phyloP scores from a whole-genome alignment of 2,888 invertebrate genomes.

The Atethmia centrago region DNA sequence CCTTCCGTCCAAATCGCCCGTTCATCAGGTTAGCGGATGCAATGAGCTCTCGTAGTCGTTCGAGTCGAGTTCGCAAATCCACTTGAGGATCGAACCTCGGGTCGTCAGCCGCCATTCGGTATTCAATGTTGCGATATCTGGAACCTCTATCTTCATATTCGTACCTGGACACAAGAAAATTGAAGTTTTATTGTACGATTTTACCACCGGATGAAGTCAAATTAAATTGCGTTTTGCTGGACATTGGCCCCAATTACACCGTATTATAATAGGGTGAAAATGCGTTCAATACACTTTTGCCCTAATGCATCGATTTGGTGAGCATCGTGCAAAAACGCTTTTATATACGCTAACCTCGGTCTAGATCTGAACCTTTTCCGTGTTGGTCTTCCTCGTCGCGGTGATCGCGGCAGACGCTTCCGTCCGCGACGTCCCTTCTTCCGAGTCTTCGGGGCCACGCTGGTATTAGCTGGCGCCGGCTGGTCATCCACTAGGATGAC shows the following conservation, averaged over 20 bases:
- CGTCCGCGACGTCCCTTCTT: constrained; percentile 83
- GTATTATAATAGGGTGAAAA: constrained; percentile 20
- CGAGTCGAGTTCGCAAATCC: constrained; percentile 86
- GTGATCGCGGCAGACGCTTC: constrained; percentile 84
- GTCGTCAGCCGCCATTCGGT: constrained; percentile 89
- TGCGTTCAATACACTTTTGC: constrained; percentile 50
- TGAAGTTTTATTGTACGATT: background rate
- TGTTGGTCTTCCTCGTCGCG: constrained; percentile 85
- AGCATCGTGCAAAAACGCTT: constrained; percentile 56
- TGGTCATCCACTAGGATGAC: constrained; percentile 88
- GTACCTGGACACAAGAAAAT: constrained; percentile 70
- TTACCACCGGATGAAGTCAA: background rate
- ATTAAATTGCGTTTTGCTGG: constrained; percentile 40
- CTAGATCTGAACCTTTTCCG: constrained; percentile 88
- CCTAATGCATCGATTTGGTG: constrained; percentile 40
- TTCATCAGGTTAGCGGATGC: constrained; percentile 95
- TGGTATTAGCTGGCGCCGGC: constrained; percentile 82
- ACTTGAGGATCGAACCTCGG: constrained; percentile 89
- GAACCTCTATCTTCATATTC: constrained; percentile 83
- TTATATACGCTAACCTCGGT: constrained; percentile 70
- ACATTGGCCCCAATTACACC: background rate
- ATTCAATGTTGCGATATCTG: constrained; percentile 86
- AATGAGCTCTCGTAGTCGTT: constrained; percentile 87
- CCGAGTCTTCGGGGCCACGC: constrained; percentile 74
- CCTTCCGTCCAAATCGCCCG: constrained; percentile 94